A percentile compares a stretch with the other conserved stretches of the same genome.
Conservation (phyloP, 2,797 vertebrate species). For the Coccyzus lansbergi region DNA sequence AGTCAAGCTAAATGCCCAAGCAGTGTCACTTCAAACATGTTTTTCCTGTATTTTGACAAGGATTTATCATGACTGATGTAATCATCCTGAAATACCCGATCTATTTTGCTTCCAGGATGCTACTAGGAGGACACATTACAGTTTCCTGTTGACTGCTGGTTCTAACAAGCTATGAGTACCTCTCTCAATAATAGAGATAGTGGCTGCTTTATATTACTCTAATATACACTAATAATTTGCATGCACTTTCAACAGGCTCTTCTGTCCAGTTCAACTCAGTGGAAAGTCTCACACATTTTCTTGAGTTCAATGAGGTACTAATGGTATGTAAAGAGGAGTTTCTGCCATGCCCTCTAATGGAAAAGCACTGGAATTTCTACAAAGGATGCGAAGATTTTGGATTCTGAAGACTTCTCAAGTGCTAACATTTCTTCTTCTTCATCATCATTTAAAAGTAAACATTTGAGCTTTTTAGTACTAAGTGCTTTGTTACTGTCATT, state of each 20-base stretch:
- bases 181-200: not conserved
- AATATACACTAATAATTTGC: not conserved
- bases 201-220: not conserved
- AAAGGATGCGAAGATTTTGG: constrained; percentile 66
- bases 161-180: not conserved
- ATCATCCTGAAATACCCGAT: not conserved
- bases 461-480: not conserved
- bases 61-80: not conserved
- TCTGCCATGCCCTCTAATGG: constrained; percentile 80
- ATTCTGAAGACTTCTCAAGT: constrained; percentile 58
- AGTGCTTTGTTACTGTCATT: not conserved
- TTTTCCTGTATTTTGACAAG: not conserved
- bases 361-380: constrained; percentile 84
- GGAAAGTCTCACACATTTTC: constrained; percentile 58
- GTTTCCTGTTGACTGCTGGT: not conserved
- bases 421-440: not conserved
- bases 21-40: not conserved
- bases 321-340: constrained; percentile 82
- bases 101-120: not conserved
- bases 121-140: not conserved
- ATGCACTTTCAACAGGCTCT: constrained; percentile 62
- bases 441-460: not conserved
- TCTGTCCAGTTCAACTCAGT: constrained; percentile 19
- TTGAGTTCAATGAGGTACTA: constrained; percentile 78
- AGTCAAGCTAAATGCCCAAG: not conserved